These are phyloP conservation scores for Smutsia gigantea DNA, from an alignment of 2,797 vertebrate species.

Conservation along the genomic window DNA sequence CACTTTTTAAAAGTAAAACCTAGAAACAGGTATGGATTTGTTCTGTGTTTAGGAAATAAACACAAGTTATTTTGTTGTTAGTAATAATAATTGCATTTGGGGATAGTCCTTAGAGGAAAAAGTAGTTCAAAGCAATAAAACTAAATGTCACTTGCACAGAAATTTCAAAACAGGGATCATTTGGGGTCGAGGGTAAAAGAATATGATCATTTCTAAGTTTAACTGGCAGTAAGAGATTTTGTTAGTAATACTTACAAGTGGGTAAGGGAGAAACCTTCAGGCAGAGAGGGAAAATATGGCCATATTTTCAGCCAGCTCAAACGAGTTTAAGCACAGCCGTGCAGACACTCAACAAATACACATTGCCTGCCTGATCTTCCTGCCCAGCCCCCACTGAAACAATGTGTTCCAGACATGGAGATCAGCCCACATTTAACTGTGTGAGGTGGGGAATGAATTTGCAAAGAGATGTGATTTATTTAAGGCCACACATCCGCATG, in stretches of 20 bases:
- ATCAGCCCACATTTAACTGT: background rate
- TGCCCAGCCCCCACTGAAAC: background rate
- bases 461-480: background rate
- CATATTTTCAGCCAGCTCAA: background rate
- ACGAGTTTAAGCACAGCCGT: background rate
- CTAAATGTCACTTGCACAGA: background rate
- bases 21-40: background rate
- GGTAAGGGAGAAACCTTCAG: background rate
- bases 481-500: background rate
- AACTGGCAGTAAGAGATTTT: background rate
- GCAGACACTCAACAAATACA: background rate
- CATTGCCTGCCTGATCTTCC: background rate
- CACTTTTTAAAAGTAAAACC: background rate
- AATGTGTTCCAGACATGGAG: too few species aligned
- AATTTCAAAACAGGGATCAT: background rate
- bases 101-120: background rate
- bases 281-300: background rate
- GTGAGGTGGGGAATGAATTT: background rate
- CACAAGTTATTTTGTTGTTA: background rate
- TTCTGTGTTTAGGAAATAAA: background rate
- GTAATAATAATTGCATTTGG: background rate
- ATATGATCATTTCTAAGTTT: background rate
- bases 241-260: background rate
- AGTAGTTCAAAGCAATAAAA: background rate
- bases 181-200: background rate